phyloP scores from a whole-genome alignment of 1,140 invertebrate species.

The Reticulitermes speratus region DNA sequence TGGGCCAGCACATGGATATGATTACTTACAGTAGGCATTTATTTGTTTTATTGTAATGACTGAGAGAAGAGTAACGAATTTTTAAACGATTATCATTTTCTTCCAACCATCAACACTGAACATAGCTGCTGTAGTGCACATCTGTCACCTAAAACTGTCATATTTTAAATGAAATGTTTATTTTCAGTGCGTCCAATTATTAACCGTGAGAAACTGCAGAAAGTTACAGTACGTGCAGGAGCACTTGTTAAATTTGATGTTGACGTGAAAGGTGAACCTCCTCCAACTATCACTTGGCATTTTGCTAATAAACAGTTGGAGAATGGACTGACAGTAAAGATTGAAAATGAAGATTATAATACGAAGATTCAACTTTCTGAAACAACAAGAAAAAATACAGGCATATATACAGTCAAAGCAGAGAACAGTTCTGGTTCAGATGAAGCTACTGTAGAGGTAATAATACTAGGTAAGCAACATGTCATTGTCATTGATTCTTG shows the following conservation, averaged over 20 bases:
- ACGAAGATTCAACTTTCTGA: conserved; percentile 82
- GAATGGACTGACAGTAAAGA: conserved; percentile 61
- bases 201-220: conserved; percentile 87
- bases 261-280: conserved; percentile 93
- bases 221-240: conserved; percentile 86
- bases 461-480: conserved; percentile 70
- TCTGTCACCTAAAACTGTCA: neutral
- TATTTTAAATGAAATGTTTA: neutral
- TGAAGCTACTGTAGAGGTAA: conserved; percentile 91
- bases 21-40: neutral
- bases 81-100: too few relatives aligned
- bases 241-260: conserved; percentile 90
- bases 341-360: conserved; percentile 93
- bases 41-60: too few relatives aligned
- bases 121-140: too few relatives aligned
- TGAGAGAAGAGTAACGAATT: too few relatives aligned
- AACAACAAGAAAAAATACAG: conserved; percentile 78
- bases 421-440: conserved; percentile 92
- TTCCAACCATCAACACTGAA: too few relatives aligned
- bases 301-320: conserved; percentile 68
- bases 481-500: neutral
- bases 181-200: conserved; percentile 82
- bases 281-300: conserved; percentile 88
- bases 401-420: conserved; percentile 88
- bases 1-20: neutral